Percentiles rank a stretch among this genome's conserved stretches.
phyloP scores from a whole-genome alignment of 2,113 vertebrate genomes.

The Crotalus tigris region DNA sequence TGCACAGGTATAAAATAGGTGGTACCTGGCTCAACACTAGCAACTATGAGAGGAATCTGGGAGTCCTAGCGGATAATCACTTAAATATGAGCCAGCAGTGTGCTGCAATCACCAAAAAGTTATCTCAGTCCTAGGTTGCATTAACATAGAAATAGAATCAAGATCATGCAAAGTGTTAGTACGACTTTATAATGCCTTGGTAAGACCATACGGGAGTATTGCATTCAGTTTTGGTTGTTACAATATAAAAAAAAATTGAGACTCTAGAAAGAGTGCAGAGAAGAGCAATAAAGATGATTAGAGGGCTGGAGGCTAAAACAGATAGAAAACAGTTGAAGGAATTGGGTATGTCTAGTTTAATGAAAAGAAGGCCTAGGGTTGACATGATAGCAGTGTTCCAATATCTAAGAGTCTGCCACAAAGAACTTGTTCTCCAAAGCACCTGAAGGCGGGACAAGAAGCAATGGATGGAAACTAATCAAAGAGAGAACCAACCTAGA shows the following conservation, averaged over 20 bases:
- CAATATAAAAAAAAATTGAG: neutral
- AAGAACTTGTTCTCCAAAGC: neutral
- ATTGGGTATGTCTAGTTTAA: neutral
- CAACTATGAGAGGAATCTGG: neutral
- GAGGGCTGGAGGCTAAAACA: neutral
- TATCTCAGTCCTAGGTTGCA: neutral
- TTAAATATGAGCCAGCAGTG: neutral
- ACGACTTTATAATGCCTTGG: neutral
- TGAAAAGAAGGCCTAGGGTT: neutral
- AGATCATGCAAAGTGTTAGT: neutral
- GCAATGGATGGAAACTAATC: neutral
- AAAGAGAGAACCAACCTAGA: neutral
- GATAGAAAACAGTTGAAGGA: neutral
- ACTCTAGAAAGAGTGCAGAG: neutral
- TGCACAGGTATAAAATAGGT: neutral
- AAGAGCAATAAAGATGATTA: neutral
- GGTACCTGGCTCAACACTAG: neutral
- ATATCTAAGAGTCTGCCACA: neutral
- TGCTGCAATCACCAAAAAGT: neutral
- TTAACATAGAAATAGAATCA: neutral
- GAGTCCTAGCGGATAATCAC: neutral
- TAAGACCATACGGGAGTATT: neutral
- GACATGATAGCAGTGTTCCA: neutral
- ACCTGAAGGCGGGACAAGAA: neutral
- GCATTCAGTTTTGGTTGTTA: neutral